These are phyloP conservation scores for Dendrolimus punctatus DNA, from an alignment of 1,140 invertebrate genomes.

Conservation along the genomic window DNA sequence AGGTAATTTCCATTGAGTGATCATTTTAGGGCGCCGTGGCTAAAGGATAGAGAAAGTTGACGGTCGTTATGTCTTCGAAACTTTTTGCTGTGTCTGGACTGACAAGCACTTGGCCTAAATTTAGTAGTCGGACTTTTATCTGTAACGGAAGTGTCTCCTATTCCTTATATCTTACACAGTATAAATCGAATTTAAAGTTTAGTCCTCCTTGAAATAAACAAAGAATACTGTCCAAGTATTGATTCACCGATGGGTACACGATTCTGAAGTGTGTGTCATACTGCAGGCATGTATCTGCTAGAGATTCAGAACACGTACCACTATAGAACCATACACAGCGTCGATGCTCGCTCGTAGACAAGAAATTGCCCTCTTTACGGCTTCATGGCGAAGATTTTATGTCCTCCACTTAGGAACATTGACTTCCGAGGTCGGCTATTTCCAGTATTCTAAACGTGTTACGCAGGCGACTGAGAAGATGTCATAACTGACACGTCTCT, in stretches of 20 bases:
- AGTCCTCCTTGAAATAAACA: too few relatives aligned
- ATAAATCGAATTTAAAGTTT: too few relatives aligned
- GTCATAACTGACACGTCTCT: not conserved
- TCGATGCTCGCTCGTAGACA: slow-evolving; percentile 33
- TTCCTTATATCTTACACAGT: too few relatives aligned
- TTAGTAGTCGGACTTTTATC: too few relatives aligned
- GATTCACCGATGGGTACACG: not conserved
- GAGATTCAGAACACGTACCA: slow-evolving; percentile 36
- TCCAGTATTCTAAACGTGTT: slow-evolving; percentile 37
- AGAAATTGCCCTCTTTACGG: slow-evolving; percentile 45
- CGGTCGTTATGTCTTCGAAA: too few relatives aligned
- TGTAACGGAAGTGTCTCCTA: too few relatives aligned
- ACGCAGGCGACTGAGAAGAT: slow-evolving; percentile 1
- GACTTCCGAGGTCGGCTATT: slow-evolving; percentile 38
- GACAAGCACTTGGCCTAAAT: too few relatives aligned
- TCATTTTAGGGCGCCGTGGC: too few relatives aligned
- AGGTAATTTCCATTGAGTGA: too few relatives aligned
- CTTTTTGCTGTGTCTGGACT: too few relatives aligned
- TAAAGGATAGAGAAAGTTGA: too few relatives aligned
- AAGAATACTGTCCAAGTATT: too few relatives aligned
- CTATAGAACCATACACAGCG: slow-evolving; percentile 30
- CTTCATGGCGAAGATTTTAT: slow-evolving; percentile 42
- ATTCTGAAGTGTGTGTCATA: not conserved
- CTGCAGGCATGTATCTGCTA: slow-evolving; percentile 11
- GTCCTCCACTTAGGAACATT: slow-evolving; percentile 39